A percentile compares a stretch with the other conserved stretches of the same genome.
phyloP scores from a whole-genome alignment of 2,113 vertebrate species.

The Colinus virginianus region DNA sequence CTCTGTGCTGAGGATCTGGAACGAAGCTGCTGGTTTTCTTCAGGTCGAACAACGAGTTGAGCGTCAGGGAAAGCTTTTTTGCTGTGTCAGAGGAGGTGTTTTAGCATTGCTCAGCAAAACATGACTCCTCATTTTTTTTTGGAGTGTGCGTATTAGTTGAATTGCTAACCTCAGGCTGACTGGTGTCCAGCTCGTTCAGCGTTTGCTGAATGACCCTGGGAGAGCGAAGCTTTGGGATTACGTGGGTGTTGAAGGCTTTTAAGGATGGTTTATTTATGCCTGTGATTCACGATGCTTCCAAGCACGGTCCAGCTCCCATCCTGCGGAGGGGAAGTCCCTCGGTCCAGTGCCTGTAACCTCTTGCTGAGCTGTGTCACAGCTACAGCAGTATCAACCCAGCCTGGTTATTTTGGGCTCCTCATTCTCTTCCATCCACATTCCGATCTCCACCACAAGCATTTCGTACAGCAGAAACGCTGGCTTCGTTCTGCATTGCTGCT shows the following conservation, averaged over 20 bases:
- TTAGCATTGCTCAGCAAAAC: background rate
- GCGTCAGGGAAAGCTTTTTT: background rate
- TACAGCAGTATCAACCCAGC: background rate
- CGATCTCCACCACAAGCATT: background rate
- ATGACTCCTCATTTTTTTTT: background rate
- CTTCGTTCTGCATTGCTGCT: background rate
- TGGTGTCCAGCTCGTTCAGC: fast-evolving
- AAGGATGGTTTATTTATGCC: conserved; percentile 36
- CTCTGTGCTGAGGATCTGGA: conserved; percentile 5
- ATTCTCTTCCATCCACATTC: background rate
- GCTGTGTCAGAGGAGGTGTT: background rate
- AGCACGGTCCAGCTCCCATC: conserved; percentile 7
- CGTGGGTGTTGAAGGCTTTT: conserved; percentile 1
- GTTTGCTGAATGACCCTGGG: background rate
- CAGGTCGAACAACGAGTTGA: background rate
- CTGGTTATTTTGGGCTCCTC: background rate
- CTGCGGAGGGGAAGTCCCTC: background rate
- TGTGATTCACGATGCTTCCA: background rate
- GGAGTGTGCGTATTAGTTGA: background rate
- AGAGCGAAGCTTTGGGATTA: conserved; percentile 16
- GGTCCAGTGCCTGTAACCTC: background rate
- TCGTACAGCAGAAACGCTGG: background rate
- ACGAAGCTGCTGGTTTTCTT: conserved; percentile 28
- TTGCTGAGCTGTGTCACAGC: background rate
- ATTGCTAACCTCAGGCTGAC: background rate